These are phyloP conservation scores for Silurus glanis DNA, from an alignment of 2,113 vertebrate species.

Conservation along the genomic window DNA sequence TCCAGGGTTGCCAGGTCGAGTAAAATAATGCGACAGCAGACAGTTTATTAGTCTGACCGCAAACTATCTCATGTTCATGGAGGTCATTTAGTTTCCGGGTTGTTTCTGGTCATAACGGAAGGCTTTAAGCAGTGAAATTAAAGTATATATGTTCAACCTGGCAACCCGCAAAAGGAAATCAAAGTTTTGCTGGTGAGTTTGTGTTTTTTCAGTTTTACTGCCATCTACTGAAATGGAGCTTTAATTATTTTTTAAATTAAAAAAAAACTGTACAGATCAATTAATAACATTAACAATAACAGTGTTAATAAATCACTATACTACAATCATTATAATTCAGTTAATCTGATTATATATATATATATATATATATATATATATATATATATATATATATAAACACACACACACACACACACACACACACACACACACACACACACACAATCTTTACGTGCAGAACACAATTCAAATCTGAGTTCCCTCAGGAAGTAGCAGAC, in stretches of 20 bases:
- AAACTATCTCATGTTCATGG: no score
- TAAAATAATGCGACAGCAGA: no score
- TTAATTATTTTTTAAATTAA: not conserved
- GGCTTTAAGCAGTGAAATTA: not conserved
- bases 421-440: no score
- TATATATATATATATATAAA: no score
- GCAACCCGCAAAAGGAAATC: not conserved
- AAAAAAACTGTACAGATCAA: not conserved
- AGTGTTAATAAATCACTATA: not conserved
- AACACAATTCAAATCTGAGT: no score
- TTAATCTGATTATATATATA: not conserved
- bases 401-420: no score
- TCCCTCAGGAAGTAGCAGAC: no score
- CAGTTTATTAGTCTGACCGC: no score
- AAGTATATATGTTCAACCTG: not conserved
- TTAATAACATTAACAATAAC: not conserved
- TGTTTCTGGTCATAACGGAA: not conserved
- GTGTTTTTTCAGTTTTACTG: not conserved
- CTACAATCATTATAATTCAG: not conserved
- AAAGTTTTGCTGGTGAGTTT: not conserved
- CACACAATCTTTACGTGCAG: no score
- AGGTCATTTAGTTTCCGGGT: not conserved
- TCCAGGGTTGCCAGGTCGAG: not conserved
- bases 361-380: no score
- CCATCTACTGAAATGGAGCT: conserved; percentile 44